Evolutionary conservation across 1,140 invertebrate species (phyloP), one percentile per base, ranked within the genome.

Genomic region (Drosophila grimshawi): DNA sequence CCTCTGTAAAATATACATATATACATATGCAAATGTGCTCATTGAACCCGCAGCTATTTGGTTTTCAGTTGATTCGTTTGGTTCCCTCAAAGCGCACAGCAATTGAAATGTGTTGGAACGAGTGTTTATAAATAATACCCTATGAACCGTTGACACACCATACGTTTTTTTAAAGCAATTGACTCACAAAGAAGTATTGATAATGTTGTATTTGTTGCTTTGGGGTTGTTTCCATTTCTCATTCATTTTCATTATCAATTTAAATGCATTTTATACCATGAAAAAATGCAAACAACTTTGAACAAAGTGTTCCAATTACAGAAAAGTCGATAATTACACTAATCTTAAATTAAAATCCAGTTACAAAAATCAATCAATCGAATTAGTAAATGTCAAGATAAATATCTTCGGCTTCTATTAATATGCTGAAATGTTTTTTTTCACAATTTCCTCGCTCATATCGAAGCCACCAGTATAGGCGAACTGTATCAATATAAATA

Each of bases 401-500:
- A 19, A 19, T 19, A 19, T 19, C 19, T 19, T 19, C 19, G 19
- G 4, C 11, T 27, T 55, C 19, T 3, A 7, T 27, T 37, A 32
- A 2, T 35, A 2, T 27, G 55, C 46, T 0, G 39, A 43, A 43
- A 67, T n/a, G 27, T 73, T 60, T 1, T 7, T 7, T 48, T 35
- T 53, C 8, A 19, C 55, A 5, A 85, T 11, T 11, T 81, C 82
- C 0, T 86, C 48, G 1, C 51, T 63, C 5, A 55, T 53, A 46
- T 89, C 80, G 5, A 89, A 89, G 3, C 85, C 85, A 10, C 86
- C 86, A 4, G 72, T 85, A 8, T 88, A 63, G n/a, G 86, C 82
- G 52, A 91, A 91, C 53, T 91, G 90, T 37, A 91, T 74, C 33
- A 91, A 6, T 52, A 91, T 80, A 6, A 91, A 91, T 0, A 91